Conservation (phyloP, 2,113 vertebrate species). For the Thryonomys swinderianus region DNA sequence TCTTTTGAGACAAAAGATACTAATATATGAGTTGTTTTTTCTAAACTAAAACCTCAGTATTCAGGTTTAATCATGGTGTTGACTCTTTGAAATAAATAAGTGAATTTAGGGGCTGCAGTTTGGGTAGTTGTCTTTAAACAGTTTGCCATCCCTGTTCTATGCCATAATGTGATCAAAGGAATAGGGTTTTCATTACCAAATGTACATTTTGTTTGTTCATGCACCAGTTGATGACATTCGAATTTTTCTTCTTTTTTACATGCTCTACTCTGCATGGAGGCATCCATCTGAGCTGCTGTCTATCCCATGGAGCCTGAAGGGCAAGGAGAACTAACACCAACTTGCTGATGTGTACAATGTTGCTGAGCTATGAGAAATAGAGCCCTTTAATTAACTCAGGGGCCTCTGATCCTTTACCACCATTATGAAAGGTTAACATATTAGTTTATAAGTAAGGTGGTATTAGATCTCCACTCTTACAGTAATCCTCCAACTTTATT, state of each 20-base stretch:
- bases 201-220: background rate
- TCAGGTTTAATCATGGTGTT: background rate
- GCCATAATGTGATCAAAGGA: background rate
- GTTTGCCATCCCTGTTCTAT: background rate
- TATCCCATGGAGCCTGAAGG: background rate
- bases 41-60: background rate
- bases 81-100: background rate
- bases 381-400: background rate
- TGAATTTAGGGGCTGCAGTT: background rate
- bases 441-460: background rate
- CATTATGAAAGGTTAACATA: background rate
- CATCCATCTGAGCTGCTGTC: too few relatives aligned
- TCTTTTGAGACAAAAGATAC: background rate
- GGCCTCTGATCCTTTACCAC: background rate
- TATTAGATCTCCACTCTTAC: background rate
- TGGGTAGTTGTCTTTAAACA: background rate
- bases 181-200: background rate
- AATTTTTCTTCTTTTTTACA: background rate
- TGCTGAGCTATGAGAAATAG: background rate
- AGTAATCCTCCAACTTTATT: background rate
- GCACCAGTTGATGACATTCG: background rate
- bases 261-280: background rate
- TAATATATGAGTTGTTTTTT: background rate
- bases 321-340: background rate
- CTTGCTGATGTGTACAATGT: background rate